Evolutionary conservation across 2,888 invertebrate species (phyloP), one percentile per base, ranked within the genome.

Genomic region (Bedellia somnulentella): DNA sequence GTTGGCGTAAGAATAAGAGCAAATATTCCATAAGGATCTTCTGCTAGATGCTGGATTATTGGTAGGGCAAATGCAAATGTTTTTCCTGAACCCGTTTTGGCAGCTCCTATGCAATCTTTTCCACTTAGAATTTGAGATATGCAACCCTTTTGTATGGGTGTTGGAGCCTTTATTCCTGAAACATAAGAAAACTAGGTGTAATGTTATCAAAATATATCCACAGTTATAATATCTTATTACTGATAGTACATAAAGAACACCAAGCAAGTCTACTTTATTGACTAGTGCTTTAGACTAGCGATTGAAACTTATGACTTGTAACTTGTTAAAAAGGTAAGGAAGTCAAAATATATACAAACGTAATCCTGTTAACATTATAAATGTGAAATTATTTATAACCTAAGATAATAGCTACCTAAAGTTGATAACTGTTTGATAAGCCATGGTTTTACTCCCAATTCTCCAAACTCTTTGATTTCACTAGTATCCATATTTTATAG

Each of bases 21-120:
- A 79, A 89, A 99, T 54, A 98, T 93, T 32, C 96, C 96, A 58
- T 89, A 94, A 0, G 97, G 97, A 62, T 99, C 97, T 52, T 93
- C 89, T 34, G 90, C 89, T 15, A 98, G 71, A 52, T 86, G 85
- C 56, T 97, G 93, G 26, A 98, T 58, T 46, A 98, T 93, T 0
- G 97, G 97, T 31, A 98, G 59, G 0, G 94, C 96, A 79, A 99
- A 99, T 0, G 98, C 95, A 49, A 98, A 84, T 1, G 99, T 99
- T 78, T 99, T 99, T 2, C 98, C 98, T 32, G 95, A 96, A 9
- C 98, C 98, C 5, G 98, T 99, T 62, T 97, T 95, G 0, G 97
- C 95, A 44, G 94, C 94, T 5, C 95, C 98, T 37, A 99, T 89
- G 44, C 94, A 93, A 70, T 97, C 93, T 43, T 81, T 76, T 0